Evolutionary conservation across 2,888 invertebrate genomes (phyloP), one percentile per base, ranked within the genome.

Genomic region (Dione vanillae): DNA sequence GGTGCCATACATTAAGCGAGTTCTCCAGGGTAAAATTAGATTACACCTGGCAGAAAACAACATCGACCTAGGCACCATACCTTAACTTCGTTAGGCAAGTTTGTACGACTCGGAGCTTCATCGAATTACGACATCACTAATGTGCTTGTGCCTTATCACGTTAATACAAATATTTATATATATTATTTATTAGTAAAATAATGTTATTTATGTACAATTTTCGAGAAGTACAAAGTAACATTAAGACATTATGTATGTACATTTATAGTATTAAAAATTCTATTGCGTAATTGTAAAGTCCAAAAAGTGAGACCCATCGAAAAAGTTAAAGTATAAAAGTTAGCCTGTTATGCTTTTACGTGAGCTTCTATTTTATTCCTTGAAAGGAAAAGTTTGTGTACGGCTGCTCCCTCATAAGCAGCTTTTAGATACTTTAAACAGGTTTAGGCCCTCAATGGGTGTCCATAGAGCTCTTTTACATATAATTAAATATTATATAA

Each of bases 361-460:
- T 67, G 69, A 74, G 71, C 67, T 73, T 71, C 71, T 71, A 69
- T 74, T 72, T 70, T 73, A 72, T 72, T 65, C 74, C 62, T 70
- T 75, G 62, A 74, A 73, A 73, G 69, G 69, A 77, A 78, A 76
- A 77, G 80, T 83, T 69, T 10, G 67, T 54, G 67, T 71, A 73
- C 72, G 75, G 73, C 74, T 78, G 77, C 73, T 70, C 75, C 78
- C 76, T 75, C 77, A 76, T 81, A 80, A 82, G 79, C 79, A 76
- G 77, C 77, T 82, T 79, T 80, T 78, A 79, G 78, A 78, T 79
- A 77, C 78, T 81, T 81, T 76, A 71, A 74, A 67, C 69, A 69
- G 71, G 75, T 70, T 64, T 64, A 67, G 61, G 69, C 66, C 70
- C 41, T 52, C 54, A 65, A 58, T 67, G 11, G 37, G 49, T 40